phyloP scores from a whole-genome alignment of 2,797 vertebrate species.

The Scarus forsteni region DNA sequence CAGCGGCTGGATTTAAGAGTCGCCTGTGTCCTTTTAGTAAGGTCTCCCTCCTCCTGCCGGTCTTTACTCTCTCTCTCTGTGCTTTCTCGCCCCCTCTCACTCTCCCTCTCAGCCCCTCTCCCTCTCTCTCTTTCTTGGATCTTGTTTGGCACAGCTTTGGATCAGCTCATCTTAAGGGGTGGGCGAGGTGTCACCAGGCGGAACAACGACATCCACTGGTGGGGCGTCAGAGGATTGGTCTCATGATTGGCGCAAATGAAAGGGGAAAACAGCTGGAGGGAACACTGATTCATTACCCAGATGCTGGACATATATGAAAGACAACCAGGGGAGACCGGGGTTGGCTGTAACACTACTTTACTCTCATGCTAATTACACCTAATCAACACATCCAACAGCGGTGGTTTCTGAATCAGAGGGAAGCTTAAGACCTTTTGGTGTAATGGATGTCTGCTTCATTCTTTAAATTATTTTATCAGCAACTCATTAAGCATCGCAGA shows the following conservation, averaged over 20 bases:
- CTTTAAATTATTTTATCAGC: no score
- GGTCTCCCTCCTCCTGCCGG: conserved; percentile 70
- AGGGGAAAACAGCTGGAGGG: neutral
- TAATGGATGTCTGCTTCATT: no score
- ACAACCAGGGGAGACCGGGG: neutral
- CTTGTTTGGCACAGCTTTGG: conserved; percentile 79
- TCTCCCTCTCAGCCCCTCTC: conserved; percentile 1
- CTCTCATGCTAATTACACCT: no score
- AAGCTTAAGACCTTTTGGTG: no score
- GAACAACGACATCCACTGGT: conserved; percentile 91
- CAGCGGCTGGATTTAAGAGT: conserved; percentile 71
- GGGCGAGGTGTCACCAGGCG: conserved; percentile 84
- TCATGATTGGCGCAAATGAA: neutral
- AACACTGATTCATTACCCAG: no score
- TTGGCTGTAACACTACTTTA: no score
- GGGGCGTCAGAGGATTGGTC: conserved; percentile 71
- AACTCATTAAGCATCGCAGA: no score
- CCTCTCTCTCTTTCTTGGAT: conserved; percentile 51
- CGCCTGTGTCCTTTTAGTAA: conserved; percentile 67
- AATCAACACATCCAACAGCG: no score
- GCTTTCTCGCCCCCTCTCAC: conserved; percentile 19
- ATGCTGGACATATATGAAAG: conserved; percentile 1
- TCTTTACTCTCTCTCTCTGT: conserved; percentile 54
- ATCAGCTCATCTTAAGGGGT: conserved; percentile 85
- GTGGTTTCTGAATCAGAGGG: no score